These are phyloP conservation scores for Rotaria socialis DNA, from an alignment of 2,888 invertebrate genomes.

Conservation along the genomic window DNA sequence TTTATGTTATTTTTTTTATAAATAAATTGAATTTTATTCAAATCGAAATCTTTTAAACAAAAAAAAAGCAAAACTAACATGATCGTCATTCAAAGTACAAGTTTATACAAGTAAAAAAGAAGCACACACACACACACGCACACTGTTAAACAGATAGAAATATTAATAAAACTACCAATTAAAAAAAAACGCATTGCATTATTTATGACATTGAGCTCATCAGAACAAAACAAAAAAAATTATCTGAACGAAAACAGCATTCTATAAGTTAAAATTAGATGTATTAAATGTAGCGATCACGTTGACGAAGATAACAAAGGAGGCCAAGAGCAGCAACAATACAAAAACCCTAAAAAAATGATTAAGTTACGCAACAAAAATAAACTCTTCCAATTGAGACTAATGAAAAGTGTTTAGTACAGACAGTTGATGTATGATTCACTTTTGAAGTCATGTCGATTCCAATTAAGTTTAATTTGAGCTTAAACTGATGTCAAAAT, in stretches of 20 bases:
- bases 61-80: not conserved
- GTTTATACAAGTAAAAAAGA: not conserved
- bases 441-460: too few species aligned
- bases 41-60: not conserved
- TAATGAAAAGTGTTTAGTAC: too few species aligned
- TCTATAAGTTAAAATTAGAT: not conserved
- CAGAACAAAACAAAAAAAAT: not conserved
- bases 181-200: not conserved
- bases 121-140: not conserved
- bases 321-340: slow-evolving; percentile 35
- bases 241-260: not conserved
- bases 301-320: slow-evolving; percentile 32
- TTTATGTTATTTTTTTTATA: not conserved
- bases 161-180: not conserved
- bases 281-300: not conserved
- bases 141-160: slow-evolving; percentile 10
- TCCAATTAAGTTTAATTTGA: too few species aligned
- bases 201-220: not conserved
- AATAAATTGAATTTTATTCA: not conserved
- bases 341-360: slow-evolving; percentile 7
- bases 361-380: not conserved
- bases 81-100: not conserved
- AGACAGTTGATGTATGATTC: too few species aligned
- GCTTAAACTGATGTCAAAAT: too few species aligned
- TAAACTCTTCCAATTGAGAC: too few species aligned